Base-by-base conservation (phyloP, 2,888 invertebrate species). In the Latrodectus hesperus region DNA sequence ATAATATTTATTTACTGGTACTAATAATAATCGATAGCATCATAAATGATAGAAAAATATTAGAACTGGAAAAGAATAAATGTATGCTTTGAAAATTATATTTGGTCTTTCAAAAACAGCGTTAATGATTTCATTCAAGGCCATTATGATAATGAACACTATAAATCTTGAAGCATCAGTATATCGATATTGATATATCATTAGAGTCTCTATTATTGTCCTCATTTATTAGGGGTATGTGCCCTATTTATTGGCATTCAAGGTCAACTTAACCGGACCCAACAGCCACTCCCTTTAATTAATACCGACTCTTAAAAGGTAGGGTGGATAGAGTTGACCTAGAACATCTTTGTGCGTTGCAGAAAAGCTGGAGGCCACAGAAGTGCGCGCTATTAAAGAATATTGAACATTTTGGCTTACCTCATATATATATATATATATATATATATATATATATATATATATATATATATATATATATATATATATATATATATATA, bases 261-360 rank as follows among this genome's bases (percentile, higher is more conserved):
- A 83, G 83, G 88, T 88, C 88, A 88, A 55, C 16, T 26, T 71
- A 88, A 88, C 88, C 88, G 88, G 88, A 84, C 88, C 79, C 84
- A 84, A 72, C 75, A 71, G 82, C 88, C 88, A 88, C 88, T 88
- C 88, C 88, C 88, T 88, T 84, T 79, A 80, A 88, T 88, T 84
- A 83, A 82, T 81, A 82, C 79, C 68, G 72, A 74, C 53, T 78
- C 79, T 79, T 80, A 64, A 74, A 75, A 80, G 78, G 67, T 79
- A 83, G 82, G 83, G 83, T 82, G 82, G 87, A 87, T 78, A 77
- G 73, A 70, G 87, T 79, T 88, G 88, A 88, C 88, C 88, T 83
- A 88, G 70, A 88, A 88, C 73, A 77, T 77, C 79, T 60, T 80
- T 84, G 80, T 79, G 74, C 53, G 81, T 72, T 87, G 65, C 70